phyloP scores from a whole-genome alignment of 2,113 vertebrate species.

The Callipepla squamata region DNA sequence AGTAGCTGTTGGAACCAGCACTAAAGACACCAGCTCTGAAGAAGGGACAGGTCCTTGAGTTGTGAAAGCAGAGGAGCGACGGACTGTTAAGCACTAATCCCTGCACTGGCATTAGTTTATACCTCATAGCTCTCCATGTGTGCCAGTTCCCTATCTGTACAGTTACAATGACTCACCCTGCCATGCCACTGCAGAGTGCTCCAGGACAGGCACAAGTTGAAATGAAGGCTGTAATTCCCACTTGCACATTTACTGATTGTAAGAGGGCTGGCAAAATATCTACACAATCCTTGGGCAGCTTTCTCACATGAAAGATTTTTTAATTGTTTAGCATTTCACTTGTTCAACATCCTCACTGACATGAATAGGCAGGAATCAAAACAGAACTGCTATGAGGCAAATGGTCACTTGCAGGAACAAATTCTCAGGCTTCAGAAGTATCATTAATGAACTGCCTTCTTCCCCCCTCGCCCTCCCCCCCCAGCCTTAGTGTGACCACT shows the following conservation, averaged over 20 bases:
- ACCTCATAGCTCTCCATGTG: background rate
- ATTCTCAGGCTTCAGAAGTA: background rate
- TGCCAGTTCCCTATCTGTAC: background rate
- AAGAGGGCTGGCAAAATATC: background rate
- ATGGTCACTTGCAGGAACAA: background rate
- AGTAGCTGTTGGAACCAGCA: background rate
- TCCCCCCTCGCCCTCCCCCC: too few species aligned
- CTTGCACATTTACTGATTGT: background rate
- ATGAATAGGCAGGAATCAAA: background rate
- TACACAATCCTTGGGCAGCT: background rate
- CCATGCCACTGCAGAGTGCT: background rate
- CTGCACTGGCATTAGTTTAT: background rate
- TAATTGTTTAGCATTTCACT: background rate
- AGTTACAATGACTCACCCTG: background rate
- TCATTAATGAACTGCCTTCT: background rate
- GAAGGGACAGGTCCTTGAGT: background rate
- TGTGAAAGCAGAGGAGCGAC: background rate
- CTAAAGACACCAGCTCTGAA: background rate
- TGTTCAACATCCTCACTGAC: background rate
- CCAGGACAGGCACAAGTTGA: background rate
- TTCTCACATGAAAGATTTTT: background rate
- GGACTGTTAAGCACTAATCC: background rate
- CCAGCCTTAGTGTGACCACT: background rate
- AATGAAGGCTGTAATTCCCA: background rate
- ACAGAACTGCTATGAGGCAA: background rate